Conservation (phyloP, 2,113 vertebrate species). For the Isichthys henryi region DNA sequence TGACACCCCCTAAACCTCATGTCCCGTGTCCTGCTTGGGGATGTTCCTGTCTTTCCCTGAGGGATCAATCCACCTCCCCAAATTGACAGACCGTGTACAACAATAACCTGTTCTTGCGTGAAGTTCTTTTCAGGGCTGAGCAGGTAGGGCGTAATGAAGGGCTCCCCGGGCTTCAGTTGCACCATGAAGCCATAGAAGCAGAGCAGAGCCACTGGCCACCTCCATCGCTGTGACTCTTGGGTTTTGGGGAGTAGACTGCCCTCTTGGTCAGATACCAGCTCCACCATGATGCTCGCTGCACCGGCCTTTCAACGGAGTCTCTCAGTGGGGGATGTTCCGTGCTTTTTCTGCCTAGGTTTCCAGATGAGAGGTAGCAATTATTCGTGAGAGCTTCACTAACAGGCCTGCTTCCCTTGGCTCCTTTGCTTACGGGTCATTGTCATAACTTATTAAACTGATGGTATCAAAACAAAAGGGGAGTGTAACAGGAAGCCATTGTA, state of each 20-base stretch:
- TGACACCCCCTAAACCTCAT: neutral
- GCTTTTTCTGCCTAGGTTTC: neutral
- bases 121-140: conserved; percentile 72
- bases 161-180: conserved; percentile 73
- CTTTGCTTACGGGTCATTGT: neutral
- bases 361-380: neutral
- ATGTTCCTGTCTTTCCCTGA: neutral
- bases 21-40: neutral
- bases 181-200: conserved; percentile 81
- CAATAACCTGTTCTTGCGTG: conserved; percentile 64
- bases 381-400: neutral
- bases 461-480: neutral
- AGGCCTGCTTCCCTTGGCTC: neutral
- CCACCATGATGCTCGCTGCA: neutral
- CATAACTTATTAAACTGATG: neutral
- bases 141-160: conserved; percentile 77
- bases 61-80: neutral
- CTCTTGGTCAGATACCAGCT: neutral
- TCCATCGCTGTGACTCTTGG: conserved; percentile 37
- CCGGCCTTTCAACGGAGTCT: neutral
- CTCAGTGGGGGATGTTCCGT: neutral
- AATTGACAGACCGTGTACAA: neutral
- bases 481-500: neutral
- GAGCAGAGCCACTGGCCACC: conserved; percentile 62
- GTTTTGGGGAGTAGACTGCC: neutral